Evolutionary conservation across 2,797 vertebrate genomes (phyloP).

Genomic region (Limnodromus scolopaceus): DNA sequence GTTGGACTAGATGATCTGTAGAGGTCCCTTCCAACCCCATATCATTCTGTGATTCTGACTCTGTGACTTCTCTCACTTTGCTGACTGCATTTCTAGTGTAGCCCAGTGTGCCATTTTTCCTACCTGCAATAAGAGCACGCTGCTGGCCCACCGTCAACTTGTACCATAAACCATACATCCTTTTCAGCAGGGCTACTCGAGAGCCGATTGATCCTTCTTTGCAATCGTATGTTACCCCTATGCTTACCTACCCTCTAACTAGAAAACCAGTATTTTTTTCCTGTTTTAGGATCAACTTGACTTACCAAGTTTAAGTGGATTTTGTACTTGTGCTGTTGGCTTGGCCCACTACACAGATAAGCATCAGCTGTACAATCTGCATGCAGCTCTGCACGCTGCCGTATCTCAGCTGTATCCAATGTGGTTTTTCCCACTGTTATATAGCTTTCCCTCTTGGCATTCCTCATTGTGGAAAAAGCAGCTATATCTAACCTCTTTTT

Average conservation of each 20-base stretch:
- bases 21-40: not conserved
- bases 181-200: not conserved
- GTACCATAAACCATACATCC: not conserved
- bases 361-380: not conserved
- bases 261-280: not conserved
- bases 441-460: not conserved
- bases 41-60: not conserved
- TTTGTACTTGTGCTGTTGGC: not conserved
- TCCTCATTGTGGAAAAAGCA: not conserved
- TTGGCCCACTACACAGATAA: not conserved
- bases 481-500: not conserved
- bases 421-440: rapidly evolving
- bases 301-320: not conserved
- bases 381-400: not conserved
- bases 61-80: not conserved
- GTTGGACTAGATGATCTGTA: no score
- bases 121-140: not conserved
- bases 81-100: not conserved
- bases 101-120: not conserved
- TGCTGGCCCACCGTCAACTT: not conserved
- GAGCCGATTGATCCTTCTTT: not conserved
- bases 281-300: not conserved
- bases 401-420: not conserved
- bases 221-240: rapidly evolving
- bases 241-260: not conserved